phyloP scores from a whole-genome alignment of 92 coral and sea anemone genomes.

The Paramuricea clavata region DNA sequence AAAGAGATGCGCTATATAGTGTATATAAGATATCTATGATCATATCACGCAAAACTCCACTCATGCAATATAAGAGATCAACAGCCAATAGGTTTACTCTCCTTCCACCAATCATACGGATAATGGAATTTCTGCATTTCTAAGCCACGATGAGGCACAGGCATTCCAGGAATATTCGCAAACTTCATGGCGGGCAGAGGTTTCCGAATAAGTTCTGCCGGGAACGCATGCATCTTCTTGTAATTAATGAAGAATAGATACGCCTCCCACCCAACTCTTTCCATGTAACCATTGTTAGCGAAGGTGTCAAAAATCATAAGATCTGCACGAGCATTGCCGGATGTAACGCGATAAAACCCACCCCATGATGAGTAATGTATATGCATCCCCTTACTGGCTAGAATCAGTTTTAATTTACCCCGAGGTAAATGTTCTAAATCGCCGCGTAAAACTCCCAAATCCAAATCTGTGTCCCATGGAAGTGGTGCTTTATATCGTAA shows the following conservation, averaged over 20 bases:
- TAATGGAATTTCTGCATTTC: conserved; percentile 84
- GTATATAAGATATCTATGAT: no score
- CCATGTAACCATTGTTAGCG: conserved; percentile 72
- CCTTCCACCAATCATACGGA: conserved; percentile 79
- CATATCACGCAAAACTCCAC: neutral
- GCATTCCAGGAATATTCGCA: conserved; percentile 67
- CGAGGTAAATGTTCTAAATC: conserved; percentile 67
- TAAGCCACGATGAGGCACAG: conserved; percentile 75
- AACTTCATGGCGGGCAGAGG: conserved; percentile 73
- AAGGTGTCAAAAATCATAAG: conserved; percentile 69
- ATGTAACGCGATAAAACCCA: conserved; percentile 81
- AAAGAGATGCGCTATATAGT: no score
- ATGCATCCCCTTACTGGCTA: conserved; percentile 64
- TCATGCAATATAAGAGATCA: neutral
- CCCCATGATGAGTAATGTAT: conserved; percentile 70
- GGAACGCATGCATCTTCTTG: conserved; percentile 81
- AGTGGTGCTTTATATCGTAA: conserved; percentile 74
- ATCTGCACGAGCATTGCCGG: conserved; percentile 78
- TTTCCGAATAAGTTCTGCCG: conserved; percentile 64
- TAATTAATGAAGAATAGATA: conserved; percentile 80
- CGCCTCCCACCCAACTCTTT: conserved; percentile 78
- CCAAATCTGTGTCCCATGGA: conserved; percentile 89
- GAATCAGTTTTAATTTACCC: conserved; percentile 53
- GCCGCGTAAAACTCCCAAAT: conserved; percentile 74
- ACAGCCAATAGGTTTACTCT: conserved; percentile 35